phyloP scores from a whole-genome alignment of 1,140 invertebrate genomes.

The Drosophila obscura region DNA sequence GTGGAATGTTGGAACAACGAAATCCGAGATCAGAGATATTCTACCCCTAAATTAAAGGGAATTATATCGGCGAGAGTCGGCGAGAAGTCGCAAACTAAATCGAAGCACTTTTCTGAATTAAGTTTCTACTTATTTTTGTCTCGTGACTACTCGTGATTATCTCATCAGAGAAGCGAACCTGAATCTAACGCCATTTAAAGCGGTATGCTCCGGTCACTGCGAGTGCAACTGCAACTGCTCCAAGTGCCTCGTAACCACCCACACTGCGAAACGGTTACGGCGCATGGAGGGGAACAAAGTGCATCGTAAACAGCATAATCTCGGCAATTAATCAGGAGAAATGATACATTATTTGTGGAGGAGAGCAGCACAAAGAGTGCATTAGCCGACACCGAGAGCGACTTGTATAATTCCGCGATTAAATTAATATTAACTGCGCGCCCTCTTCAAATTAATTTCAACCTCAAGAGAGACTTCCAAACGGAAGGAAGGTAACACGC shows the following conservation, averaged over 20 bases:
- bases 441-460: conserved; percentile 61
- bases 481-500: conserved; percentile 49
- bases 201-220: background rate
- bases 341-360: conserved; percentile 25
- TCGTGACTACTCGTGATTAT: no score
- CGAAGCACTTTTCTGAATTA: no score
- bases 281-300: conserved; percentile 27
- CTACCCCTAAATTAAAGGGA: no score
- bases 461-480: conserved; percentile 8
- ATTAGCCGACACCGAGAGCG: conserved; percentile 57
- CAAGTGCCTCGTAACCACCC: conserved; percentile 11
- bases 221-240: background rate
- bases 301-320: conserved; percentile 42
- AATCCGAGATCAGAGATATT: background rate
- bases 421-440: conserved; percentile 75
- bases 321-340: conserved; percentile 21
- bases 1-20: background rate
- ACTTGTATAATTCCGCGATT: conserved; percentile 69
- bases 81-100: no score
- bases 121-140: background rate
- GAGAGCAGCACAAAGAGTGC: conserved; percentile 44
- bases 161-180: no score
- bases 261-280: conserved; percentile 15
- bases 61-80: no score
- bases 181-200: no score